Evolutionary conservation across 1,140 invertebrate genomes (phyloP).

Genomic region (Musca vetustissima): DNA sequence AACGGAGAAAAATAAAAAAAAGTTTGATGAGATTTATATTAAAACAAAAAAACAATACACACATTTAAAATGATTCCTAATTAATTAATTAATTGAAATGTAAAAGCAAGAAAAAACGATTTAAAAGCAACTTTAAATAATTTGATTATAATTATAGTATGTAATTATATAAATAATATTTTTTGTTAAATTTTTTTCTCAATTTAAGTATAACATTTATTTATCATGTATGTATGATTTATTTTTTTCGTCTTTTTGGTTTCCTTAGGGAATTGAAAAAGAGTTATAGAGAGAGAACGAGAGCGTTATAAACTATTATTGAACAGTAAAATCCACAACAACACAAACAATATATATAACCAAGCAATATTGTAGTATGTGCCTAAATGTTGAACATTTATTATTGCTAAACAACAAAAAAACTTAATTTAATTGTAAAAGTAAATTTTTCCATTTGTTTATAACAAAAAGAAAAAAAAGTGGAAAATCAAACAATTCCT

Average conservation of each 20-base stretch:
- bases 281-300: neutral
- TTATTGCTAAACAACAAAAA: conserved; percentile 25
- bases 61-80: conserved; percentile 14
- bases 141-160: too few relatives aligned
- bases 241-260: neutral
- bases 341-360: neutral
- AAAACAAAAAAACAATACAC: conserved; percentile 14
- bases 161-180: neutral
- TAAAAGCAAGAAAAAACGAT: neutral
- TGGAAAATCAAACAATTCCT: neutral
- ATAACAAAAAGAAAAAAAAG: neutral
- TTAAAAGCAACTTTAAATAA: neutral
- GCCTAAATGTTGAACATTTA: conserved; percentile 28
- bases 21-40: neutral
- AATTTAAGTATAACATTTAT: conserved; percentile 1
- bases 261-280: neutral
- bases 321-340: too few relatives aligned
- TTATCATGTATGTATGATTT: too few relatives aligned
- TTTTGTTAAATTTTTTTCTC: conserved; percentile 2
- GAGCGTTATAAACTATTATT: too few relatives aligned
- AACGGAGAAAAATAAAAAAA: neutral
- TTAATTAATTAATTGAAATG: neutral
- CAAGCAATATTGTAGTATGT: conserved; percentile 25
- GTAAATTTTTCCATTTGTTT: neutral
- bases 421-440: neutral